Base-by-base conservation (phyloP, 2,888 invertebrate species). In the Eurois occulta region DNA sequence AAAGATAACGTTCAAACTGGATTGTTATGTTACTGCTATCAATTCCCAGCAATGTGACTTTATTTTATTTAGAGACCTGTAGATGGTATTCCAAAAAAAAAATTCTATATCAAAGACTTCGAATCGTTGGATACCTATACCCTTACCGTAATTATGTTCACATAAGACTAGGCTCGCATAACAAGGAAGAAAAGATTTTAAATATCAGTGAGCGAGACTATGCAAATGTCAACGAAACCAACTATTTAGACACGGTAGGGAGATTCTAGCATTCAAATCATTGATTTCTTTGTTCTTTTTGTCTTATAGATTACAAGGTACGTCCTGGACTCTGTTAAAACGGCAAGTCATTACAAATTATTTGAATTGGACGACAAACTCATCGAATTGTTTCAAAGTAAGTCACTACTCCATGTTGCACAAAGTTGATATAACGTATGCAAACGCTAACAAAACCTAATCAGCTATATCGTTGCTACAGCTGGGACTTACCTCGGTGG, bases 301-400 rank as follows among this genome's bases (percentile, higher is more conserved):
- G 10, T 64, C 11, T 8, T 64, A 58, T 13, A 83, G 83, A 83
- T 83, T 16, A 16, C 7, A 46, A 62, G 3, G 24, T 80, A 58
- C 38, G 0, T 18, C 32, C 0, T 64, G 18, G 24, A 76, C 55
- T 0, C 76, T 16, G 58, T 1, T 21, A 41, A 48, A 32, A 46
- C 62, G 18, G 16, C 18, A 24, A 64, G 7, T 3, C 58, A 6
- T 52, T 48, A 13, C 43, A 71, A 68, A 60, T 71, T 83, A 24
- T 35, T 83, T 52, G 70, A 77, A 38, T 35, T 81, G 24, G 69
- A 85, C n/a, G 28, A 84, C 10, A 75, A 81, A 32, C 78, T 80
- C 46, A 70, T 74, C 35, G 75, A 77, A 64, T 48, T 89, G 69
- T 88, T 89, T 80, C 77, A 86, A 85, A 81, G 86, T 89, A 55